A percentile compares a stretch with the other conserved stretches of the same genome.
Evolutionary conservation across 2,888 invertebrate species (phyloP).

Genomic region (Mantis religiosa): DNA sequence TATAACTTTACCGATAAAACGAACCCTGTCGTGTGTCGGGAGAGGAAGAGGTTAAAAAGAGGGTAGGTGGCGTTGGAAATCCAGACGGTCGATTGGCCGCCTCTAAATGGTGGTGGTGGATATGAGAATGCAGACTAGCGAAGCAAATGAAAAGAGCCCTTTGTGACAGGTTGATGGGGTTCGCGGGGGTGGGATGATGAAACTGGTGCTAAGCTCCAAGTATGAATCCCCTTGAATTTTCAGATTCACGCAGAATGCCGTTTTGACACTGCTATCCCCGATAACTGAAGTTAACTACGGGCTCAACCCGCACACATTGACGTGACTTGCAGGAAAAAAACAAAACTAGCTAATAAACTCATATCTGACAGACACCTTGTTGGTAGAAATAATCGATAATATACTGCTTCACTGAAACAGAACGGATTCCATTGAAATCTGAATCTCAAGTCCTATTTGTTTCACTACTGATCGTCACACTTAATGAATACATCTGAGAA

Average conservation of each 20-base stretch:
- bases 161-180: constrained; percentile 5
- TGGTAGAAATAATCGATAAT: too few species aligned
- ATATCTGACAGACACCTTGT: too few species aligned
- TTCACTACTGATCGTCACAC: too few species aligned
- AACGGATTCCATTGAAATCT: too few species aligned
- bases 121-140: not conserved
- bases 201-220: not conserved
- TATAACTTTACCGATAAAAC: constrained; percentile 1
- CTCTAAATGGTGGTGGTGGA: not conserved
- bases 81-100: constrained; percentile 5
- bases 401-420: too few species aligned
- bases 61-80: not conserved
- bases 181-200: not conserved
- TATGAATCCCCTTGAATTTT: constrained; percentile 9
- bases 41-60: not conserved
- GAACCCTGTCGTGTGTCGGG: not conserved
- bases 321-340: too few species aligned
- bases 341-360: too few species aligned
- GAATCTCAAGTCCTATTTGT: too few species aligned
- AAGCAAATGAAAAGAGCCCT: not conserved
- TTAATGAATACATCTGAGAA: too few species aligned
- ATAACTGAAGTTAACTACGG: not conserved
- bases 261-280: not conserved
- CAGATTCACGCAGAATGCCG: not conserved
- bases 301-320: not conserved